Conservation (phyloP, 2,797 vertebrate genomes). For the Diceros bicornis region DNA sequence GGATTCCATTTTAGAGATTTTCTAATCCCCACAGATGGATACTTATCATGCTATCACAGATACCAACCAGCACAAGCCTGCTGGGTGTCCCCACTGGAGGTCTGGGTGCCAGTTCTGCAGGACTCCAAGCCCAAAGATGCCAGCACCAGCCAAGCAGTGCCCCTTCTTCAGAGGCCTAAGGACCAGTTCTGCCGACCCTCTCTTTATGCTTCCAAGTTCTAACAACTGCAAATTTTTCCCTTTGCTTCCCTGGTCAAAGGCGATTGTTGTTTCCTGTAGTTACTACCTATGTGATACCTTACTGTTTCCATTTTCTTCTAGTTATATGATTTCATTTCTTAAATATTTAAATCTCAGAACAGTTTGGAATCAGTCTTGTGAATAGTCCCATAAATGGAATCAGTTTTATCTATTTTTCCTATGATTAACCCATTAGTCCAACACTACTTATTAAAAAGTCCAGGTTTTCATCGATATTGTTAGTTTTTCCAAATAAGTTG, state of each 20-base stretch:
- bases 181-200: neutral
- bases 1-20: neutral
- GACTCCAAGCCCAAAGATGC: neutral
- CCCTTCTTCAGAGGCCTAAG: neutral
- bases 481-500: conserved; percentile 34
- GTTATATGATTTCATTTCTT: neutral
- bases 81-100: accelerated
- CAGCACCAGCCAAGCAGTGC: neutral
- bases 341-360: conserved; percentile 9
- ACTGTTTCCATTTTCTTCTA: neutral
- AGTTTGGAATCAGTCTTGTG: neutral
- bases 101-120: neutral
- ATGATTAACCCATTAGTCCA: conserved; percentile 6
- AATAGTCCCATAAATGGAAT: neutral
- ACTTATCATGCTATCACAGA: neutral
- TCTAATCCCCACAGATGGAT: neutral
- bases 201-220: neutral
- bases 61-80: neutral
- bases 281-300: neutral
- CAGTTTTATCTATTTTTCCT: conserved; percentile 1
- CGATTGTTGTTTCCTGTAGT: neutral
- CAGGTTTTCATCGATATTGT: neutral
- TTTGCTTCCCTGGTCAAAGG: neutral
- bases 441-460: conserved; percentile 24
- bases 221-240: neutral